These are phyloP conservation scores for Halocynthia roretzi DNA, from an alignment of 23 tunicate genomes.

Conservation along the genomic window DNA sequence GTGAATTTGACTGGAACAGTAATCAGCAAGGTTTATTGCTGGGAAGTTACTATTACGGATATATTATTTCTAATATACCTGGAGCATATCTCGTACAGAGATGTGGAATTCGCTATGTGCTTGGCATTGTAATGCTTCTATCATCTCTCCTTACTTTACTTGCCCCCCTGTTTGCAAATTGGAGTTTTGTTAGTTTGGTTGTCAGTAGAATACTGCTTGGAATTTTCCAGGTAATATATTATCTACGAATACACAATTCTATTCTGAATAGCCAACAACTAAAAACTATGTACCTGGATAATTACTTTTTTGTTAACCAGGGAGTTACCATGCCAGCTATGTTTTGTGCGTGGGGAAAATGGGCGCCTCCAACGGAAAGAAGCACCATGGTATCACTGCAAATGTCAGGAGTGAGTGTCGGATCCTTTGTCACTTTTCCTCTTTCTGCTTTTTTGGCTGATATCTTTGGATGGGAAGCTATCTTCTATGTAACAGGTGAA, in stretches of 20 bases:
- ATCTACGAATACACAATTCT: too few species aligned
- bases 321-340: constrained; percentile 66
- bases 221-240: constrained; percentile 30
- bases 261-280: too few species aligned
- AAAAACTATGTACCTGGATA: too few species aligned
- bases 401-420: constrained; percentile 66
- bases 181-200: constrained; percentile 40
- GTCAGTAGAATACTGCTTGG: constrained; percentile 50
- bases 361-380: constrained; percentile 84
- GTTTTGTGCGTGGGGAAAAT: constrained; percentile 69
- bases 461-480: constrained; percentile 67
- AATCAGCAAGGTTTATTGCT: constrained; percentile 22
- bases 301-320: not conserved
- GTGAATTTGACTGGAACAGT: constrained; percentile 33
- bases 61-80: constrained; percentile 49
- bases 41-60: constrained; percentile 53
- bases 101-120: constrained; percentile 33
- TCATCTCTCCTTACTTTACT: constrained; percentile 33
- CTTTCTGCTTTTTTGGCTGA: constrained; percentile 55
- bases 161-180: constrained; percentile 30
- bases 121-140: constrained; percentile 39
- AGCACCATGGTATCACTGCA: constrained; percentile 46
- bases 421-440: constrained; percentile 56
- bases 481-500: constrained; percentile 70
- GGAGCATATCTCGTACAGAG: constrained; percentile 55